Base-by-base conservation (phyloP, 2,888 invertebrate species). In the Athalia cordata region DNA sequence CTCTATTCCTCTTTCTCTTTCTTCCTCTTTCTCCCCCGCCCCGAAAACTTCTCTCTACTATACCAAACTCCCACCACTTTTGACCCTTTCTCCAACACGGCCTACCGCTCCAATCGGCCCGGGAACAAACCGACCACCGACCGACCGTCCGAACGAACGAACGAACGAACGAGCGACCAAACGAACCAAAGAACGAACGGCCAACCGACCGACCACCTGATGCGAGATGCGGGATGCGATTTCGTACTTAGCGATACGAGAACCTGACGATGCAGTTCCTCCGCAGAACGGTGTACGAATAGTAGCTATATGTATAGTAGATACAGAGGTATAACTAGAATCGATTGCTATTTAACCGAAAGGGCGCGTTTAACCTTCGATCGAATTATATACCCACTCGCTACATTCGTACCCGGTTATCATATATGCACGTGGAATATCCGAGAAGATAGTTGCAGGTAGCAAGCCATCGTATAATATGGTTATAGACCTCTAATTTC, bases 41-140 rank as follows among this genome's bases (percentile, higher is more conserved):
- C 29, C 29, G 29, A 29, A 29, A 29, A 29, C 29, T 29, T 29
- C 29, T 29, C 29, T 29, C 29, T 29, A 29, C 29, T 29, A 29
- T 29, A 29, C 75, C 79, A 70, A 72, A 77, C 80, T 77, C 81
- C 79, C 78, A 77, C 77, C 81, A 78, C 79, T 64, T 50, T 62
- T 75, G 75, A 75, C 75, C 75, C 75, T 75, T 75, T 75, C 75
- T 75, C 75, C 75, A 11, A 64, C 75, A 64, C 11, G 13, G 13
- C 64, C 50, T 9, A 62, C 50, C 80, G 79, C 80, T 81, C 81
- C 81, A 78, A 67, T 79, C 81, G 80, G 81, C 79, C 81, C 80
- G 79, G 80, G 82, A 80, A 79, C 80, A 79, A 72, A 67, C 79
- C 78, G 77, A 80, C 81, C 81, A 80, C 81, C 79, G 80, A 80